phyloP scores from a whole-genome alignment of 2,113 vertebrate species.

The Chlamydotis undulata region DNA sequence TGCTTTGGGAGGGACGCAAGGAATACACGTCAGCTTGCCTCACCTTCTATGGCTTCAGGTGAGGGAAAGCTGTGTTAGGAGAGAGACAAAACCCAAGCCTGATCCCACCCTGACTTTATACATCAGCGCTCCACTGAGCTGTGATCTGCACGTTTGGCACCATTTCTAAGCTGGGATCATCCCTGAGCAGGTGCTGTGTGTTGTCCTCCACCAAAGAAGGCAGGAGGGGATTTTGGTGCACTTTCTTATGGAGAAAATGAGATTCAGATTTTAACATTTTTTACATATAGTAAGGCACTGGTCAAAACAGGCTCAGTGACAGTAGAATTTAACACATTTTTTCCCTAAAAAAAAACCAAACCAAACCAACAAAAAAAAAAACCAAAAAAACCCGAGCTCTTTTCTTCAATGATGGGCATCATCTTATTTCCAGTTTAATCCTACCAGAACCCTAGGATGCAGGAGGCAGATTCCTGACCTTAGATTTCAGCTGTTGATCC shows the following conservation, averaged over 20 bases:
- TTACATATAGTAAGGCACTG: background rate
- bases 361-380: background rate
- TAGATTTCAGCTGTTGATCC: background rate
- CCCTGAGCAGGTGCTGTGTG: background rate
- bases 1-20: background rate
- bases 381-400: background rate
- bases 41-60: background rate
- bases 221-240: background rate
- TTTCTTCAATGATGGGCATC: background rate
- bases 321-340: background rate
- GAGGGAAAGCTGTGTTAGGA: background rate
- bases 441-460: background rate
- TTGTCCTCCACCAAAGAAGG: background rate
- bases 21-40: background rate
- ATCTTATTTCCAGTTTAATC: background rate
- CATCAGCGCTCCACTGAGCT: background rate
- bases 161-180: background rate
- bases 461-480: background rate
- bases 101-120: background rate
- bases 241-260: background rate
- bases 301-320: background rate
- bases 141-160: rapidly evolving
- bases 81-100: background rate
- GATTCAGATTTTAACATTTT: background rate
- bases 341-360: background rate